Evolutionary conservation across 2,797 vertebrate genomes (phyloP).

Genomic region (Acanthornis magna): DNA sequence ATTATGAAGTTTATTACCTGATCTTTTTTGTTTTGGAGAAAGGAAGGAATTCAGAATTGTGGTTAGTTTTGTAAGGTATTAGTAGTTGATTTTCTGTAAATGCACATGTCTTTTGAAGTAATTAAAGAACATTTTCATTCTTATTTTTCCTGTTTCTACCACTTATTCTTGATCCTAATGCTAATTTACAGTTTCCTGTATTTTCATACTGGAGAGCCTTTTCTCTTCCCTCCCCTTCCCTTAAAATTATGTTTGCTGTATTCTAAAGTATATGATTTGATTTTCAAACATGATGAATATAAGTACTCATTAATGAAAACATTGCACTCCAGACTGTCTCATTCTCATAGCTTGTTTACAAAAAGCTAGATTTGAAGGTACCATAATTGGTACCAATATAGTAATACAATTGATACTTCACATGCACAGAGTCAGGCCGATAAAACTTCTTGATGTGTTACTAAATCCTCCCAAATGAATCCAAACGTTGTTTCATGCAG

Average conservation of each 20-base stretch:
- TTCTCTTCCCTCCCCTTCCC: rapidly evolving
- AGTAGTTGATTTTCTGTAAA: background rate
- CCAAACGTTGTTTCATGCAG: background rate
- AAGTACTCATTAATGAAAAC: background rate
- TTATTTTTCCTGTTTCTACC: background rate
- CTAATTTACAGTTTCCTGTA: background rate
- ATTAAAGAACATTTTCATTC: background rate
- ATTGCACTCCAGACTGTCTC: background rate
- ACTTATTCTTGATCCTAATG: background rate
- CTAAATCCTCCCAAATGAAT: background rate
- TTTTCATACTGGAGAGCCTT: background rate
- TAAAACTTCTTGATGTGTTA: background rate
- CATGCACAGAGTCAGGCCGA: background rate
- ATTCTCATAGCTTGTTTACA: background rate
- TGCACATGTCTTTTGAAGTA: background rate
- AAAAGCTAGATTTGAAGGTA: background rate
- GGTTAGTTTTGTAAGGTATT: background rate
- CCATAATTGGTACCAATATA: background rate
- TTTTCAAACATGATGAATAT: background rate
- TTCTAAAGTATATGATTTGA: background rate
- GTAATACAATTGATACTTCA: background rate
- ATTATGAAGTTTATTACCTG: background rate
- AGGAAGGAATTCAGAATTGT: background rate
- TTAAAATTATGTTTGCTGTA: background rate
- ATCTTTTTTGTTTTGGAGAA: background rate